Conservation (phyloP, 1,140 invertebrate species). For the Tetramorium parvispinum region DNA sequence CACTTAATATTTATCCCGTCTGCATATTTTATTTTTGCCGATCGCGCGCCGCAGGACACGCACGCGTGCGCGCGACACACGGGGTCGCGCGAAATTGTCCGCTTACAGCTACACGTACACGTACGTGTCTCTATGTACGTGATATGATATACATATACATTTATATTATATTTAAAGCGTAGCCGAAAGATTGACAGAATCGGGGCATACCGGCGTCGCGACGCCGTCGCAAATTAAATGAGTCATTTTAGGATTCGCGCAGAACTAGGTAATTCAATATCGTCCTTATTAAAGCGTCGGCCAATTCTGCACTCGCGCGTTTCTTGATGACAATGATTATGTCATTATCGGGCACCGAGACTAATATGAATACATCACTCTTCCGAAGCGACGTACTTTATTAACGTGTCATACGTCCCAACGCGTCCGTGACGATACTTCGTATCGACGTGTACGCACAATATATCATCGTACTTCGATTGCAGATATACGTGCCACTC, state of each 20-base stretch:
- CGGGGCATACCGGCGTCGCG: constrained; percentile 81
- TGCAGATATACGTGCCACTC: constrained; percentile 36
- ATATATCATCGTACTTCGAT: constrained; percentile 47
- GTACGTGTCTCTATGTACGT: background rate
- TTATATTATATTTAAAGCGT: constrained; percentile 82
- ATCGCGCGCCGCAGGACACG: constrained; percentile 67
- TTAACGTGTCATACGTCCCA: constrained; percentile 38
- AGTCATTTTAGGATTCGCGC: constrained; percentile 81
- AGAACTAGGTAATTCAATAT: constrained; percentile 83
- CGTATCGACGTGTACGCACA: constrained; percentile 41
- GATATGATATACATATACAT: constrained; percentile 24
- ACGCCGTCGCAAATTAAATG: constrained; percentile 82
- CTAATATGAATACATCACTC: constrained; percentile 45
- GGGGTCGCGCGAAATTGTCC: background rate
- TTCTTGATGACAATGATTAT: constrained; percentile 70
- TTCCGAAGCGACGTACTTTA: constrained; percentile 22
- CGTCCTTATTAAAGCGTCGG: constrained; percentile 80
- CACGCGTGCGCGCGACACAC: constrained; percentile 8
- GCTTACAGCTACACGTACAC: background rate
- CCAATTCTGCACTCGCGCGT: constrained; percentile 60
- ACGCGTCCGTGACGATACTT: constrained; percentile 10
- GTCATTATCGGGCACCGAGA: constrained; percentile 54
- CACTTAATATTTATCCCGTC: constrained; percentile 75
- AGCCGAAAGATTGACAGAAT: constrained; percentile 82
- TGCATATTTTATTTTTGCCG: constrained; percentile 79